Evolutionary conservation across 2,888 invertebrate genomes (phyloP), one percentile per base, ranked within the genome.

Genomic region (Cartodere bifasciata): DNA sequence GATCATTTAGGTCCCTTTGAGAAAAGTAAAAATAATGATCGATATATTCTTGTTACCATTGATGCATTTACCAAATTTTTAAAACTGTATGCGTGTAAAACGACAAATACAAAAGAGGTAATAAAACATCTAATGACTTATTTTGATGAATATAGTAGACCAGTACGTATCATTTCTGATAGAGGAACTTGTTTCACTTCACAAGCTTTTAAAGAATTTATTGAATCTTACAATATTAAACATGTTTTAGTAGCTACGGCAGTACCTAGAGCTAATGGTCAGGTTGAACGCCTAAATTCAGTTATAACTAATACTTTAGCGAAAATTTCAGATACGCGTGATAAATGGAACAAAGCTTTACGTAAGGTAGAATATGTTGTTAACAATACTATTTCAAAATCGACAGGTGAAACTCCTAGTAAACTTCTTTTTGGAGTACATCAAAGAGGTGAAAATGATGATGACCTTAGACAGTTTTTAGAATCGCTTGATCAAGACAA

Each of bases 1-100:
- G 50, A 51, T 26, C 52, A 53, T 39, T 40, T 32, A 22, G 48
- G 47, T 13, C 49, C 47, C 2, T 31, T 48, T 5, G 38, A 40
- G 21, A 33, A 30, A 14, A 33, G 23, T 23, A 24, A 32, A 5
- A 25, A 21, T 3, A 11, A 31, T n/a, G 17, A 40, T 15, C 38
- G 39, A 35, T 37, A 46, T 34, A 31, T 52, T 15, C 37, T 52
- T 6, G 39, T 41, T 5, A 37, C 48, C 4, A 31, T 48, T n/a
- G 47, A 52, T 28, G 37, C 33, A 1, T 49, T 48, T 24, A 42
- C 46, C 0, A 52, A 49, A 33, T 49, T 40, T 27, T 34, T 40
- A 1, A 42, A 40, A 17, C 23, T 49, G 2, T 45, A 46, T 24
- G 24, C 46, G 1, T 39, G 38, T 4, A 40, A 34, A 12, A 31